These are phyloP conservation scores for Muschampia plurimacula DNA, from an alignment of 2,888 invertebrate species.

Conservation along the genomic window DNA sequence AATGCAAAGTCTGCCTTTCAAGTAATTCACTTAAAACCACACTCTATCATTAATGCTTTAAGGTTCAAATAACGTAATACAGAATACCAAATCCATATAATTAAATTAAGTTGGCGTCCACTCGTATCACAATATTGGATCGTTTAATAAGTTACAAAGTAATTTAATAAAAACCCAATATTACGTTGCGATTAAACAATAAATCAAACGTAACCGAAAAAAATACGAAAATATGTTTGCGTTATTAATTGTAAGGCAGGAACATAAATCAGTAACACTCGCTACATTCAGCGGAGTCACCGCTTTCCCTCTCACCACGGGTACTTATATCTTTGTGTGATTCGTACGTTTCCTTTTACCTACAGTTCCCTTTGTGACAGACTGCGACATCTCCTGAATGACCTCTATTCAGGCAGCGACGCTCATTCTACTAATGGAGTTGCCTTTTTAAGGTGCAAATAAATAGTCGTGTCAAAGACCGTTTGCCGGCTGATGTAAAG, in stretches of 20 bases:
- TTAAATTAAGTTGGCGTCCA: slow-evolving; percentile 2
- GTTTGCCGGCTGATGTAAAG: slow-evolving; percentile 53
- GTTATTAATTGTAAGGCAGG: slow-evolving; percentile 19
- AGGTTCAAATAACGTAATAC: not conserved
- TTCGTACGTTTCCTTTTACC: slow-evolving; percentile 51
- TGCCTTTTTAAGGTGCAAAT: slow-evolving; percentile 77
- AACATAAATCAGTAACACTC: slow-evolving; percentile 23
- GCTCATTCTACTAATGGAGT: slow-evolving; percentile 82
- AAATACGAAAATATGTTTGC: slow-evolving; percentile 23
- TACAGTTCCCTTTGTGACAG: slow-evolving; percentile 61
- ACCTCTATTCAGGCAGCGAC: slow-evolving; percentile 72
- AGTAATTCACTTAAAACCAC: too few species aligned
- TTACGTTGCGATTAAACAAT: slow-evolving; percentile 18
- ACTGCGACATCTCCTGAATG: slow-evolving; percentile 69
- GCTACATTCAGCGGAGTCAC: slow-evolving; percentile 15
- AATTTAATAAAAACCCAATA: slow-evolving; percentile 20
- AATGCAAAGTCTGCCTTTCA: too few species aligned
- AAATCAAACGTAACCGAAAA: slow-evolving; percentile 24
- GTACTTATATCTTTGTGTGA: slow-evolving; percentile 19
- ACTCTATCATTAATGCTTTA: too few species aligned
- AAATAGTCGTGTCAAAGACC: slow-evolving; percentile 67
- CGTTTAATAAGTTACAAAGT: slow-evolving; percentile 21
- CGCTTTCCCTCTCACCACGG: slow-evolving; percentile 7
- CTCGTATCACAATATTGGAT: not conserved
- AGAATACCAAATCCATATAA: not conserved